Evolutionary conservation across 1,140 invertebrate genomes (phyloP).

Genomic region (Parasteatoda tepidariorum): DNA sequence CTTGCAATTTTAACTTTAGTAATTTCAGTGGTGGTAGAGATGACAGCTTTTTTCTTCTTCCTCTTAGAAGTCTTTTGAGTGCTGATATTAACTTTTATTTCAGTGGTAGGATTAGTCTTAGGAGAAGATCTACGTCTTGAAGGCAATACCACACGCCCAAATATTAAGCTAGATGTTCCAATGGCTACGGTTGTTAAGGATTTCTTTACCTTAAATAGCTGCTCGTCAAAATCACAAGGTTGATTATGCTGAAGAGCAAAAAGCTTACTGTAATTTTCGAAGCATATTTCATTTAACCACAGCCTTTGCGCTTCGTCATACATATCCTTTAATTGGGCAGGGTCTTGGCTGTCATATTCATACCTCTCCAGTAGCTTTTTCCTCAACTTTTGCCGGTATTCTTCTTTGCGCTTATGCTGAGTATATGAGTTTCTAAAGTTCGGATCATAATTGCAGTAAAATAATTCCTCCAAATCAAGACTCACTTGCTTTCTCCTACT

Average conservation of each 20-base stretch:
- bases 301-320: conserved; percentile 13
- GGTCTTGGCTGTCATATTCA: not conserved
- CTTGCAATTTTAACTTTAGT: not conserved
- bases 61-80: not conserved
- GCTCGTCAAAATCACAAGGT: not conserved
- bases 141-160: not conserved
- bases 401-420: conserved; percentile 10
- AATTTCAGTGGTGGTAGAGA: not conserved
- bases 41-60: not conserved
- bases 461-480: not conserved
- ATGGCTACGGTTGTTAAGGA: not conserved
- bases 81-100: not conserved
- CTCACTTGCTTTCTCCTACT: not conserved
- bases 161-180: not conserved
- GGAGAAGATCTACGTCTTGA: not conserved
- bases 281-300: not conserved
- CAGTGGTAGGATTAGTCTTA: not conserved
- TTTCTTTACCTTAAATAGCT: not conserved
- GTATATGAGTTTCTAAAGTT: conserved; percentile 2
- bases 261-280: not conserved
- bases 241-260: too few species aligned
- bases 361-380: conserved; percentile 9
- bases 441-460: not conserved
- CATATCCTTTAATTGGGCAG: not conserved
- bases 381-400: not conserved